These are phyloP conservation scores for Silvanus unidentatus DNA, from an alignment of 2,888 invertebrate species.

Conservation along the genomic window DNA sequence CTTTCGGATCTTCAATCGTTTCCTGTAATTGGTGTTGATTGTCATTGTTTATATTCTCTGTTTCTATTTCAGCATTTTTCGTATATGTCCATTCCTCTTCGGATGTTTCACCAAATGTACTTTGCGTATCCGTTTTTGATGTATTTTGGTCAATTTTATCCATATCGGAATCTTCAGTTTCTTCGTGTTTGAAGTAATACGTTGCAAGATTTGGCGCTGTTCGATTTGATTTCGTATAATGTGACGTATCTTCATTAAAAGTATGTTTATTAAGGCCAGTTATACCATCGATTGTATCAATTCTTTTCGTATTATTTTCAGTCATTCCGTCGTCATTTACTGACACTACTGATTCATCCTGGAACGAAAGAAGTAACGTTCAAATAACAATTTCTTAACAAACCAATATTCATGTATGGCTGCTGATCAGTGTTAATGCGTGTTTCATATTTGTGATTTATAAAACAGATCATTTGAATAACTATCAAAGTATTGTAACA, in stretches of 20 bases:
- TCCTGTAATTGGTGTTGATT: constrained; percentile 3
- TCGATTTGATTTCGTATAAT: constrained; percentile 57
- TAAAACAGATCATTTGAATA: no score
- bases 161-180: constrained; percentile 77
- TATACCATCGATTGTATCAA: constrained; percentile 18
- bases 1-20: constrained; percentile 17
- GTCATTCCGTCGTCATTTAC: constrained; percentile 32
- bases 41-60: constrained; percentile 3
- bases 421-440: no score
- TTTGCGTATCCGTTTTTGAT: constrained; percentile 32
- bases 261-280: background rate
- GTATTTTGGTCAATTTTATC: constrained; percentile 46
- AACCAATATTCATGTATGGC: no score
- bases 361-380: constrained; percentile 15
- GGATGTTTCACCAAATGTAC: constrained; percentile 52
- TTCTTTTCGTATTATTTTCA: constrained; percentile 21
- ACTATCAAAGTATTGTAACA: no score
- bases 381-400: no score
- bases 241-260: constrained; percentile 35
- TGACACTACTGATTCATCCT: constrained; percentile 29
- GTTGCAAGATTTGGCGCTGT: constrained; percentile 78
- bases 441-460: no score
- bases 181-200: constrained; percentile 80
- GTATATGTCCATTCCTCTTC: constrained; percentile 69
- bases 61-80: constrained; percentile 35